phyloP scores from a whole-genome alignment of 2,888 invertebrate species.

The Rhopalosiphum nymphaeae region DNA sequence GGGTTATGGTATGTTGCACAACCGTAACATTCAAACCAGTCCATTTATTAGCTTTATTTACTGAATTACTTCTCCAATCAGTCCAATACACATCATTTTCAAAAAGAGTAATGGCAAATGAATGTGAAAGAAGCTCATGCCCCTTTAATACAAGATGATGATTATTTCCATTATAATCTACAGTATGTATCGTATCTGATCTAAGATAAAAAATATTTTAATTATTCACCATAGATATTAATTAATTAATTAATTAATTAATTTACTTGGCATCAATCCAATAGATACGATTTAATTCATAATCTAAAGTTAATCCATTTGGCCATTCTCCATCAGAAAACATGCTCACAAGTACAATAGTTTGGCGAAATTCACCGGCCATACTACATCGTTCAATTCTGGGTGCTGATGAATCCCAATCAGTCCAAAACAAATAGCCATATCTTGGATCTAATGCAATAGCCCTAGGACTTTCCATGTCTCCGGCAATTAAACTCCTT shows the following conservation, averaged over 20 bases:
- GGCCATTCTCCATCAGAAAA: conserved; percentile 82
- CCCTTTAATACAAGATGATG: conserved; percentile 79
- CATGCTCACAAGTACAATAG: conserved; percentile 75
- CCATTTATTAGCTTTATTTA: conserved; percentile 90
- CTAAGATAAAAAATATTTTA: conserved; percentile 70
- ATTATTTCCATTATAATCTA: conserved; percentile 83
- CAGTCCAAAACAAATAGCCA: conserved; percentile 88
- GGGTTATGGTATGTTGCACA: conserved; percentile 85
- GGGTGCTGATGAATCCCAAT: conserved; percentile 85
- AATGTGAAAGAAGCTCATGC: conserved; percentile 84
- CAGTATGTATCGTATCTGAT: conserved; percentile 88
- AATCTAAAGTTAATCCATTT: conserved; percentile 86
- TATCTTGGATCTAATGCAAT: conserved; percentile 84
- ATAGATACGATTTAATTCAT: conserved; percentile 80
- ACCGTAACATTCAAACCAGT: conserved; percentile 83
- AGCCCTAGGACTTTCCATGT: conserved; percentile 87
- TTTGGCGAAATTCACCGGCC: conserved; percentile 78
- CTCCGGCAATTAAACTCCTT: conserved; percentile 82
- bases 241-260: conserved; percentile 30
- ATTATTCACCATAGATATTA: background rate
- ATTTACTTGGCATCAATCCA: conserved; percentile 84
- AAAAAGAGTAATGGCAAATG: conserved; percentile 89
- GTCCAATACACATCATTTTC: conserved; percentile 93
- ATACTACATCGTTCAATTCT: conserved; percentile 86
- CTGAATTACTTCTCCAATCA: conserved; percentile 91